Conservation (phyloP, 2,888 invertebrate genomes). For the Habroteleia sp. region DNA sequence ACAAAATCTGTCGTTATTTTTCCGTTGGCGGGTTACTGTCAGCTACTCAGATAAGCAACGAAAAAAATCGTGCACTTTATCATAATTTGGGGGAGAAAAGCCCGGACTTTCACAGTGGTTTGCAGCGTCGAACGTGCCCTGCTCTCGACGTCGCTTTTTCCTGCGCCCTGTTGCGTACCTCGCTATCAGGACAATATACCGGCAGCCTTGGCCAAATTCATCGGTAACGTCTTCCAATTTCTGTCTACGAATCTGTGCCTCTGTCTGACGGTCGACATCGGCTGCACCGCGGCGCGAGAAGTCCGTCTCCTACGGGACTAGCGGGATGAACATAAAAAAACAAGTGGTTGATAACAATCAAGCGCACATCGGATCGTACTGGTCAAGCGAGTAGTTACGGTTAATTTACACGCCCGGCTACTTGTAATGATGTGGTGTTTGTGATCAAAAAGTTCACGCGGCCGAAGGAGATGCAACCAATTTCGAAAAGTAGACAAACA, state of each 20-base stretch:
- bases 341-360: constrained; percentile 7
- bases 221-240: constrained; percentile 42
- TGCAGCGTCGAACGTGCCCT: neutral
- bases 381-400: constrained; percentile 1
- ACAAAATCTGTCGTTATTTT: constrained; percentile 42
- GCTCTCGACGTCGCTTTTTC: constrained; percentile 34
- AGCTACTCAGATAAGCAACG: constrained; percentile 18
- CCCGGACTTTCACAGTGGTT: constrained; percentile 26
- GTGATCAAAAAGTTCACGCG: constrained; percentile 65
- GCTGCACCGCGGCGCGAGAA: constrained; percentile 54
- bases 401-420: constrained; percentile 5
- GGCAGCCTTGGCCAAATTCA: constrained; percentile 8
- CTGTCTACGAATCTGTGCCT: constrained; percentile 65
- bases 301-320: constrained; percentile 32
- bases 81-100: constrained; percentile 28
- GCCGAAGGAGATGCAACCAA: constrained; percentile 69
- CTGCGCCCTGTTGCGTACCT: constrained; percentile 37
- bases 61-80: constrained; percentile 14
- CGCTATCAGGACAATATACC: constrained; percentile 32
- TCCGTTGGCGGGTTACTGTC: constrained; percentile 23
- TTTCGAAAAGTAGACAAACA: constrained; percentile 78
- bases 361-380: constrained; percentile 12
- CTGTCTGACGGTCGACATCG: constrained; percentile 69
- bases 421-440: neutral
- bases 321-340: constrained; percentile 43